Evolutionary conservation across 2,888 invertebrate species (phyloP).

Genomic region (Nemoura dubitans): DNA sequence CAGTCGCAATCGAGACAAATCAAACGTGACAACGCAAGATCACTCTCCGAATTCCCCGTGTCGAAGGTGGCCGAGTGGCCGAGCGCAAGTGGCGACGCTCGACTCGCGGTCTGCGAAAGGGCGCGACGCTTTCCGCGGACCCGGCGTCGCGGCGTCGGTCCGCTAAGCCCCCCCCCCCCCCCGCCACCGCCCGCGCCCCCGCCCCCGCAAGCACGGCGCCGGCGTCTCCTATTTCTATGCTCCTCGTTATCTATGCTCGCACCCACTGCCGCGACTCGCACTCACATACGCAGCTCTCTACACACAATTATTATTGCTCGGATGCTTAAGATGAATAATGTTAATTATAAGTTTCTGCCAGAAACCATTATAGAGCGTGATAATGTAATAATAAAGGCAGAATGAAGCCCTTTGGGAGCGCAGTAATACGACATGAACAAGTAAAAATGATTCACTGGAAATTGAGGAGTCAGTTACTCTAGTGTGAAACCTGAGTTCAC

Average conservation of each 20-base stretch:
- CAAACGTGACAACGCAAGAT: no score
- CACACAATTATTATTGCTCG: conserved; percentile 43
- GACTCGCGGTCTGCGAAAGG: no score
- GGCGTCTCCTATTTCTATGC: conserved; percentile 41
- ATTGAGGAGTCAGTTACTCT: conserved; percentile 24
- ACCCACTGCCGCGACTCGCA: no score
- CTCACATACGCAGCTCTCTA: conserved; percentile 25
- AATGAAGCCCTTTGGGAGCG: conserved; percentile 41
- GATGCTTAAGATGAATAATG: conserved; percentile 46
- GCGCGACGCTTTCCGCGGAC: no score
- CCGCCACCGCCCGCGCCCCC: background rate
- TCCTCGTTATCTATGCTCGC: conserved; percentile 44
- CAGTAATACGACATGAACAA: background rate
- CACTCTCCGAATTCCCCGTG: no score
- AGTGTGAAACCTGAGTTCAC: background rate
- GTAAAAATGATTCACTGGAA: conserved; percentile 37
- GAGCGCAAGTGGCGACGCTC: no score
- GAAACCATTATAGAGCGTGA: conserved; percentile 45
- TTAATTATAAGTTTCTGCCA: conserved; percentile 47
- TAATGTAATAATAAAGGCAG: conserved; percentile 43
- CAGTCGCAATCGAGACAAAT: no score
- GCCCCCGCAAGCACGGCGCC: background rate
- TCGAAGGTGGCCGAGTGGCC: no score
- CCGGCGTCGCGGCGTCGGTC: background rate
- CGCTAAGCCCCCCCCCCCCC: background rate